Conservation (phyloP, 2,797 vertebrate genomes). For the Pachyuromys duprasi region DNA sequence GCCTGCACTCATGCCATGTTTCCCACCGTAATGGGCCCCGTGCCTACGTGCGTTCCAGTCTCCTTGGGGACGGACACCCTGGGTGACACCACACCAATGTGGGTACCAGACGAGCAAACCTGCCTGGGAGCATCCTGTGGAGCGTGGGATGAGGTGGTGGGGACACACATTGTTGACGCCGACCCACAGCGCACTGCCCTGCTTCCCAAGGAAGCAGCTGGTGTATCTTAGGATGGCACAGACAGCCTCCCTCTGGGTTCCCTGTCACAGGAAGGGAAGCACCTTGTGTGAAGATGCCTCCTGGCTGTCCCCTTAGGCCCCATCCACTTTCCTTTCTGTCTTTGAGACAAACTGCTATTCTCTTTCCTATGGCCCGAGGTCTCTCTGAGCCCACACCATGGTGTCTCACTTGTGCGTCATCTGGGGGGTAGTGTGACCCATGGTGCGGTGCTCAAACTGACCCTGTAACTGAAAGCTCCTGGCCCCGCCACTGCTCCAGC, state of each 20-base stretch:
- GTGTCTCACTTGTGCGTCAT: rapidly evolving
- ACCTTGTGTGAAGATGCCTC: not conserved
- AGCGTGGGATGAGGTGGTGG: not conserved
- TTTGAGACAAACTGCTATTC: not conserved
- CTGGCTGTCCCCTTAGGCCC: no score
- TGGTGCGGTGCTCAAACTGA: rapidly evolving
- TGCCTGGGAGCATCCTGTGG: not conserved
- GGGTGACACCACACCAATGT: not conserved
- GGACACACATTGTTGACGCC: not conserved
- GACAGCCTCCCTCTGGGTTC: not conserved
- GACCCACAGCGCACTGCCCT: not conserved
- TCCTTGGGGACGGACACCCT: no score
- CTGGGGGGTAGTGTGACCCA: not conserved
- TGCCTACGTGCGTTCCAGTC: rapidly evolving
- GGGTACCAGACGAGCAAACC: not conserved
- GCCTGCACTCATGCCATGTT: rapidly evolving
- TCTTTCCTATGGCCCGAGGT: not conserved
- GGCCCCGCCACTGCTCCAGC: not conserved
- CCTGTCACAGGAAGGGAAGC: not conserved
- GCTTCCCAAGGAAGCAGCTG: not conserved
- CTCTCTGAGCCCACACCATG: not conserved
- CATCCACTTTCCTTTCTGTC: not conserved
- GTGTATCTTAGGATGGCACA: not conserved
- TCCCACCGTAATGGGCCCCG: not conserved
- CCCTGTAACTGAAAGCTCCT: not conserved